A percentile compares a stretch with the other conserved stretches of the same genome.
Conservation (phyloP, 2,888 invertebrate species). For the Conus canariensis region DNA sequence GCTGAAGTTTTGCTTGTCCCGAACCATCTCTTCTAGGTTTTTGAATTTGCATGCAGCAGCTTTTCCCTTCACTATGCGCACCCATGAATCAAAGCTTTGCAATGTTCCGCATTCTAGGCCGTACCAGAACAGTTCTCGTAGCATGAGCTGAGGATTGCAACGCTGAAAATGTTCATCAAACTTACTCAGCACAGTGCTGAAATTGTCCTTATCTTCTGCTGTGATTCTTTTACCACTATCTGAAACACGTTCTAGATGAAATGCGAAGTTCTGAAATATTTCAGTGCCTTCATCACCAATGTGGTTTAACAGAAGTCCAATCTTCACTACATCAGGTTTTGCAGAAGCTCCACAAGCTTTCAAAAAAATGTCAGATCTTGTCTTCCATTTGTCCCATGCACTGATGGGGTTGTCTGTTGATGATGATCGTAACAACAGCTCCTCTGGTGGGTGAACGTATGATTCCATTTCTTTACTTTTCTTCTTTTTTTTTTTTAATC, state of each 20-base stretch:
- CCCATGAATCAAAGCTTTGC: slow-evolving; percentile 11
- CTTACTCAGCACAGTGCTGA: not conserved
- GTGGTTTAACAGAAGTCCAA: not conserved
- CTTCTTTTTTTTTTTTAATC: not conserved
- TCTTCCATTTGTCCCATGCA: slow-evolving; percentile 11
- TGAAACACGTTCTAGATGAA: not conserved
- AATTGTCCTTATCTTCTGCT: slow-evolving; percentile 1
- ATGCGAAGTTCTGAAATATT: not conserved
- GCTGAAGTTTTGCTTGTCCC: slow-evolving; percentile 11
- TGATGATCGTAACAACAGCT: not conserved
- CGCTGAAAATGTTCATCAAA: not conserved
- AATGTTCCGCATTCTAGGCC: not conserved
- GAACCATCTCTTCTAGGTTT: not conserved
- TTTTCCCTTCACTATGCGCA: not conserved
- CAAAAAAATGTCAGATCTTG: not conserved
- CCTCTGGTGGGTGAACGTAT: not conserved
- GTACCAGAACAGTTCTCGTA: slow-evolving; percentile 11
- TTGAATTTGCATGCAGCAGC: not conserved
- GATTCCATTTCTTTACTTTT: slow-evolving; percentile 3
- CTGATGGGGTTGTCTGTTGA: not conserved
- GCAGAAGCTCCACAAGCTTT: slow-evolving; percentile 5
- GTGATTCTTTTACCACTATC: slow-evolving; percentile 6
- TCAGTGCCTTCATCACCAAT: not conserved
- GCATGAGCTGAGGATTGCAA: slow-evolving; percentile 10
- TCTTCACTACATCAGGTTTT: slow-evolving; percentile 1